These are phyloP conservation scores for Stegodyphus dumicola DNA, from an alignment of 1,140 invertebrate species.

Conservation along the genomic window DNA sequence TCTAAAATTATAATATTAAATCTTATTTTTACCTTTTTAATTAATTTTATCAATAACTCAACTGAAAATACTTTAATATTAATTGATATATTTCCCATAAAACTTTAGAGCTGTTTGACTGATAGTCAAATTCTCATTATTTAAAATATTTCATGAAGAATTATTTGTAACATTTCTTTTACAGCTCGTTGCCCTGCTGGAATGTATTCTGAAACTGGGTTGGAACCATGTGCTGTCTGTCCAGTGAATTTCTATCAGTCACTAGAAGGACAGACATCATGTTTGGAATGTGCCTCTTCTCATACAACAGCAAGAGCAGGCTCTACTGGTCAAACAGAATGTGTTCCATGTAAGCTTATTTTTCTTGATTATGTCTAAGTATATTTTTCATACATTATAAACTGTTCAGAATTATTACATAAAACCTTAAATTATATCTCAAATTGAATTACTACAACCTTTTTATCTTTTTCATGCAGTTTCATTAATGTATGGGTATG, in stretches of 20 bases:
- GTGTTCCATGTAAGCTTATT: slow-evolving; percentile 72
- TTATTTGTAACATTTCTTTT: neutral
- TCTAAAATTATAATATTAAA: too few relatives aligned
- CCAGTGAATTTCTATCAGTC: slow-evolving; percentile 93
- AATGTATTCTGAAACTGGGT: slow-evolving; percentile 91
- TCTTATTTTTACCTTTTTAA: too few relatives aligned
- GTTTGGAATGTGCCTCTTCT: slow-evolving; percentile 87
- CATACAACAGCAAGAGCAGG: slow-evolving; percentile 83
- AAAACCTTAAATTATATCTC: too few relatives aligned
- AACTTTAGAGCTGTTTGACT: neutral
- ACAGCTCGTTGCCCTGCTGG: slow-evolving; percentile 81
- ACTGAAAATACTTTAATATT: too few relatives aligned
- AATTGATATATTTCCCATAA: too few relatives aligned
- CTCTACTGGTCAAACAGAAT: slow-evolving; percentile 82
- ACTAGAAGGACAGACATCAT: slow-evolving; percentile 81
- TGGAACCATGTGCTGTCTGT: slow-evolving; percentile 94
- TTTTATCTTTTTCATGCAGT: too few relatives aligned
- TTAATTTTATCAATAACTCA: too few relatives aligned
- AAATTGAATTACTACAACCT: too few relatives aligned
- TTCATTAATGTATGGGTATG: too few relatives aligned
- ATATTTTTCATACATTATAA: neutral
- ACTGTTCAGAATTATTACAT: neutral
- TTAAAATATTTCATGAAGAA: neutral
- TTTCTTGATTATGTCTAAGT: neutral
- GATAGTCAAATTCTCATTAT: neutral